Conservation (phyloP, 2,888 invertebrate genomes). For the Mayetiola destructor region DNA sequence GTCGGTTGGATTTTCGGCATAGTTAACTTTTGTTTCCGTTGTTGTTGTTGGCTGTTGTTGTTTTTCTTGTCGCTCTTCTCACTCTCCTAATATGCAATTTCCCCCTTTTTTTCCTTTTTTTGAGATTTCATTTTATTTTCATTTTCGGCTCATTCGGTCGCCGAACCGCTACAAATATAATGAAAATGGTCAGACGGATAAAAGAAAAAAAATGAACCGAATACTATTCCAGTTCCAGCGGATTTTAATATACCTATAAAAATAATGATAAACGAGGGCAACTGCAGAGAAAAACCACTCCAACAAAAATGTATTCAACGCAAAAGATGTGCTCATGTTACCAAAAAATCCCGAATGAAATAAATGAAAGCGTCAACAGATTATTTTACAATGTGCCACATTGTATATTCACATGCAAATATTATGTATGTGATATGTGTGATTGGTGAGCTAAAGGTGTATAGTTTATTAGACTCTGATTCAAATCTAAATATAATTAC, state of each 20-base stretch:
- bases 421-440: no score
- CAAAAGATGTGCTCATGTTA: slow-evolving; percentile 2
- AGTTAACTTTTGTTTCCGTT: neutral
- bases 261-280: neutral
- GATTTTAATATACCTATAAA: slow-evolving; percentile 1
- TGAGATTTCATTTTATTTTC: no score
- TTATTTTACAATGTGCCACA: neutral
- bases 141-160: neutral
- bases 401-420: no score
- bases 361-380: neutral
- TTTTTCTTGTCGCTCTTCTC: no score
- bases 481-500: neutral
- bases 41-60: neutral
- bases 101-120: no score
- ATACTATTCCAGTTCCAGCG: neutral
- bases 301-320: neutral
- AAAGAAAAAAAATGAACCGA: neutral
- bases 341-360: neutral
- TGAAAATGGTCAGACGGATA: neutral
- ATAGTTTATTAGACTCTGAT: neutral
- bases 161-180: no score
- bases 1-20: neutral
- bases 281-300: no score
- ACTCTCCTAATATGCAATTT: no score
- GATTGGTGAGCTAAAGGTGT: neutral